Percentiles rank a stretch among this genome's conserved stretches.
phyloP scores from a whole-genome alignment of 2,888 invertebrate species.

The Ennomos erosarius region DNA sequence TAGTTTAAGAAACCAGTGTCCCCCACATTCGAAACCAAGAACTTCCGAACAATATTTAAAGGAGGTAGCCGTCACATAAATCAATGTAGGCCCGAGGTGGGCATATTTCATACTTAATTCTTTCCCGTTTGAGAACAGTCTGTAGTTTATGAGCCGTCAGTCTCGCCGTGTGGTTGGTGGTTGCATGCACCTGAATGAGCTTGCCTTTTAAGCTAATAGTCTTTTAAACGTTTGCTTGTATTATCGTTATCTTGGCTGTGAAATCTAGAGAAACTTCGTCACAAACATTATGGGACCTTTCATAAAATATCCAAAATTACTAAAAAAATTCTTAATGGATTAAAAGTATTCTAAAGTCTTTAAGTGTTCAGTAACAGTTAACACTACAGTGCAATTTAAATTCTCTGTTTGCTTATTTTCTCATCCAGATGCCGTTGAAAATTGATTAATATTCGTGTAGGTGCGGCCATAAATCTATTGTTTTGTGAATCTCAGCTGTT shows the following conservation, averaged over 20 bases:
- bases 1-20: constrained; percentile 38
- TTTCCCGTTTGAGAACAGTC: constrained; percentile 68
- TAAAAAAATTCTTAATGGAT: too few species aligned
- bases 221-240: constrained; percentile 35
- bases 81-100: constrained; percentile 75
- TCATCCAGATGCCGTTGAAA: constrained; percentile 32
- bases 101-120: constrained; percentile 85
- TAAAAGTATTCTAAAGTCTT: too few species aligned
- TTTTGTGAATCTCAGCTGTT: constrained; percentile 76
- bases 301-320: too few species aligned
- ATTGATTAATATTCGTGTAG: constrained; percentile 73
- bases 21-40: constrained; percentile 40
- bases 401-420: constrained; percentile 7
- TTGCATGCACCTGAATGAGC: constrained; percentile 58
- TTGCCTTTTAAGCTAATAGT: constrained; percentile 41
- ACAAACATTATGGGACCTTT: too few species aligned
- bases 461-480: constrained; percentile 74
- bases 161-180: constrained; percentile 53
- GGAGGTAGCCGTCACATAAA: constrained; percentile 76
- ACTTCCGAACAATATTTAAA: constrained; percentile 60
- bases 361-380: too few species aligned
- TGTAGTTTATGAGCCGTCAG: constrained; percentile 71
- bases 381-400: not conserved
- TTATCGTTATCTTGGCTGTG: constrained; percentile 12
- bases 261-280: not conserved